These are phyloP conservation scores for Zosterops lateralis DNA, from an alignment of 2,113 vertebrate species.

Conservation along the genomic window DNA sequence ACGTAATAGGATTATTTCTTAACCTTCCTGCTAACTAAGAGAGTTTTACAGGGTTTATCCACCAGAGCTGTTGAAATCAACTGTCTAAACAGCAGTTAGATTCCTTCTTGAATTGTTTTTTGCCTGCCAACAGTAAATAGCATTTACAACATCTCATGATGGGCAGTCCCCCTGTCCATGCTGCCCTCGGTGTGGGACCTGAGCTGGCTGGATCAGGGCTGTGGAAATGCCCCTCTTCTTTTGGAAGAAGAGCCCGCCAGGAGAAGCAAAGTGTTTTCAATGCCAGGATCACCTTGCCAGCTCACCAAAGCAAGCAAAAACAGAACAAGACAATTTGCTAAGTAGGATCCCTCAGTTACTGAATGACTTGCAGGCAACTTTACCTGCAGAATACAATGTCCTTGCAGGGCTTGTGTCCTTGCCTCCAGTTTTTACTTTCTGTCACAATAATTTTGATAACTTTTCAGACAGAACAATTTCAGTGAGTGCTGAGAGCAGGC, in stretches of 20 bases:
- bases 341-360: not conserved
- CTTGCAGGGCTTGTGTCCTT: not conserved
- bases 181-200: not conserved
- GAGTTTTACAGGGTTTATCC: not conserved
- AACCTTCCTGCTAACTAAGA: not conserved
- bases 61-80: not conserved
- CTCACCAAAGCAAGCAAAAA: not conserved
- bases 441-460: not conserved
- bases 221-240: not conserved
- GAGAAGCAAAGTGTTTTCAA: not conserved
- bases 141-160: not conserved
- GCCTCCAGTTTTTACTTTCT: not conserved
- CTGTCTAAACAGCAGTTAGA: not conserved
- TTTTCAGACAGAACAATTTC: not conserved
- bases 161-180: not conserved
- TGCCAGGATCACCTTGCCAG: not conserved
- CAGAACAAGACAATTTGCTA: not conserved
- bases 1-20: not conserved
- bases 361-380: not conserved
- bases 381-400: not conserved
- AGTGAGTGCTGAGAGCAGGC: not conserved
- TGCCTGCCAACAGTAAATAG: not conserved
- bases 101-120: not conserved
- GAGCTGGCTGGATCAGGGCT: not conserved
- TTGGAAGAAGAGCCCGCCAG: not conserved